Base-by-base conservation (phyloP, 2,888 invertebrate species). In the Entomobrya proxima region DNA sequence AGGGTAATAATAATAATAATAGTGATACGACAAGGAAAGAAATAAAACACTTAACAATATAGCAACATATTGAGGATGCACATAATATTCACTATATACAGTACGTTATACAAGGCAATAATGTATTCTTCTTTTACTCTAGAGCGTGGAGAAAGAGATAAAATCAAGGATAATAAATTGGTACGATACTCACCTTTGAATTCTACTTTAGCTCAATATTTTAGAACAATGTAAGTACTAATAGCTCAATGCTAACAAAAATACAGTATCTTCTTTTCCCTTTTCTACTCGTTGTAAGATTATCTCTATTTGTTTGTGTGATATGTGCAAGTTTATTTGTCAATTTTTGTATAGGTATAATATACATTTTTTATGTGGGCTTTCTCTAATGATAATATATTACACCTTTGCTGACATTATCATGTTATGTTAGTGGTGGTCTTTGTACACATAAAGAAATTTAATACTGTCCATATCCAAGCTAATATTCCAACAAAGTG, bases 81-180 rank as follows among this genome's bases (percentile, higher is more conserved):
- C n/a, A n/a, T n/a, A n/a, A n/a, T n/a, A n/a, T n/a, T n/a, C n/a
- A 18, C 52, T 52, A 18, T 30, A 58, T 58, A 30, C 3, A n/a
- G 32, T 18, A 61, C 30, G 15, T 15, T 18, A 61, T 61, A 15
- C 52, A 52, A n/a, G n/a, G 55, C 37, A 75, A 32, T 21, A 58
- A 30, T 15, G n/a, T n/a, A 52, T n/a, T n/a, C n/a, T n/a, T n/a
- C 58, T 11, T 30, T 15, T 35, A 52, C 18, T 52, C 24, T 58
- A 79, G 79, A 75, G 85, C 79, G 85, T 75, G 85, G 85, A 85
- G 85, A 85, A 79, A 85, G 79, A 85, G 85, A 85, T 85, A 85
- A 85, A 79, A 79, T 85, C 85, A 85, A 85, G 78, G 84, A 84
- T 85, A 85, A 79, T 85, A 85, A 85, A 85, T 85, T 85, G 85